Evolutionary conservation across 2,113 vertebrate genomes (phyloP).

Genomic region (Glaucomys volans): DNA sequence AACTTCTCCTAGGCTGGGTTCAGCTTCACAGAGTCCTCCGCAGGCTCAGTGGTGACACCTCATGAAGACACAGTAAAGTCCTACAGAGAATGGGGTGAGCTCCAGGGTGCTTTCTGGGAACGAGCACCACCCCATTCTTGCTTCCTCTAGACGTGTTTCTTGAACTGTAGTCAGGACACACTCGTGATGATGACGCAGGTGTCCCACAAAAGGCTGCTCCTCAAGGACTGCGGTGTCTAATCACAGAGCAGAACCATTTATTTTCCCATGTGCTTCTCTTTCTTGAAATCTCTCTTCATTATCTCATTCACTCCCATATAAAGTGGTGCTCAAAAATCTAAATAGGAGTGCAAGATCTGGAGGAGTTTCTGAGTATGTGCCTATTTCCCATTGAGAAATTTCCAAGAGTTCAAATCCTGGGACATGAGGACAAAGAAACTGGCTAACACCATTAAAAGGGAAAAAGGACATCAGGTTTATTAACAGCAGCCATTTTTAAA

Average conservation of each 20-base stretch:
- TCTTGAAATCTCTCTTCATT: slow-evolving; percentile 76
- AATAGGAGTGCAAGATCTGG: slow-evolving; percentile 59
- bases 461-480: neutral
- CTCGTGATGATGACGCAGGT: slow-evolving; percentile 15
- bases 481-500: neutral
- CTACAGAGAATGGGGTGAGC: neutral
- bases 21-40: neutral
- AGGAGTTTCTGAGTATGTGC: neutral
- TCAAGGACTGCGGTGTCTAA: slow-evolving; percentile 22
- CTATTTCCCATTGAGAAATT: slow-evolving; percentile 50
- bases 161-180: neutral
- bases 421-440: neutral
- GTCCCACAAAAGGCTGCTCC: neutral
- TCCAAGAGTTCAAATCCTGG: neutral
- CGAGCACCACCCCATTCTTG: neutral
- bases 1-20: neutral
- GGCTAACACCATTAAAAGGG: neutral
- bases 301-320: slow-evolving; percentile 67
- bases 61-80: neutral
- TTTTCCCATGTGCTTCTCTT: slow-evolving; percentile 57
- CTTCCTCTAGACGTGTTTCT: neutral
- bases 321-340: slow-evolving; percentile 67
- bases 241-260: slow-evolving; percentile 46
- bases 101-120: neutral
- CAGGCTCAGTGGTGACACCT: neutral